These are phyloP conservation scores for Gymnocypris eckloni DNA, from an alignment of 2,797 vertebrate species.

Conservation along the genomic window DNA sequence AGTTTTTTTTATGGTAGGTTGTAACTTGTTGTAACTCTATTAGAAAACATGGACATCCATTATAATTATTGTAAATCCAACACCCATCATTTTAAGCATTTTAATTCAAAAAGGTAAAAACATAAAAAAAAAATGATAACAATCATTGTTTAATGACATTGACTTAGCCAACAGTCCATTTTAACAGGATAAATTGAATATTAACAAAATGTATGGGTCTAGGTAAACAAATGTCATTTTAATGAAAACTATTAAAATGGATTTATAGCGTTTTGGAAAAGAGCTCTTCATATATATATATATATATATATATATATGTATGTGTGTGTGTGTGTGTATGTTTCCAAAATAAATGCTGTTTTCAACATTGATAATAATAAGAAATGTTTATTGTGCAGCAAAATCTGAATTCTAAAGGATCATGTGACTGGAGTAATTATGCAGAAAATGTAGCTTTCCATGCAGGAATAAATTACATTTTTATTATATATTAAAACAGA, in stretches of 20 bases:
- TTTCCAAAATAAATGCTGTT: neutral
- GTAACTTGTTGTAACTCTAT: neutral
- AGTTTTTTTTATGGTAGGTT: neutral
- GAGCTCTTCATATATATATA: neutral
- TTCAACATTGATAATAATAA: neutral
- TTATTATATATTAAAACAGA: neutral
- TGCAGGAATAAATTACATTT: neutral
- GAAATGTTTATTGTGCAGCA: neutral
- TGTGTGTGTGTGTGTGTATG: no score
- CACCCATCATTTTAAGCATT: no score
- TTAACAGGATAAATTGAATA: no score
- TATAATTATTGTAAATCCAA: neutral
- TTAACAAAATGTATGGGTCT: no score
- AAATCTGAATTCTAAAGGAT: neutral
- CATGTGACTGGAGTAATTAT: neutral
- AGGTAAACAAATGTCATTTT: no score
- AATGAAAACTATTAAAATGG: no score
- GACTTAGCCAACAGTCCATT: no score
- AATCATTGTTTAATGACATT: no score
- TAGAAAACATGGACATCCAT: neutral
- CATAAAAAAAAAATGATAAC: neutral
- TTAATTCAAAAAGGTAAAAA: neutral
- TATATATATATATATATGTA: no score
- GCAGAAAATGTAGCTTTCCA: neutral
- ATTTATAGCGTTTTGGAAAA: no score